Base-by-base conservation (phyloP, 2,797 vertebrate species). In the Adelosebastes latens region DNA sequence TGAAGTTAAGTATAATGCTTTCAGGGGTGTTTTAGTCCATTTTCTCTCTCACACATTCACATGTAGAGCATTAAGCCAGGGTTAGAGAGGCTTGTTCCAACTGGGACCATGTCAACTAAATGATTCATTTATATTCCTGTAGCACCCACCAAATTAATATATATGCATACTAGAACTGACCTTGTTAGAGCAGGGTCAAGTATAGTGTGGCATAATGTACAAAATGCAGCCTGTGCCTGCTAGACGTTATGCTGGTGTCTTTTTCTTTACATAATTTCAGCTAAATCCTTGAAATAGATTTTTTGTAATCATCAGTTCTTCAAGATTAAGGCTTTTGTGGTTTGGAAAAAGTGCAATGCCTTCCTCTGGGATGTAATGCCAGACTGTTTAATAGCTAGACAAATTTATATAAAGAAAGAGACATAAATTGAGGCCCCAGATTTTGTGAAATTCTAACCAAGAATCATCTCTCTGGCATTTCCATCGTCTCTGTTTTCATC, bases 121-220 rank as follows among this genome's bases (percentile, higher is more conserved):
- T 85, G 82, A 84, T 86, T 77, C 58, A 87, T 86, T 85, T 67
- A 75, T 75, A 80, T 83, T 71, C 66, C 66, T 87, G 69, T 55
- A 77, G 75, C 75, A 65, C 73, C 52, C 10, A 63, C 62, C n/a
- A 82, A 83, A 87, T 82, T 70, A 73, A 87, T 84, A 85, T 75
- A 77, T 76, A 81, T 84, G 79, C 75, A 78, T 34, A 64, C 64
- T 46, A 32, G 76, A 71, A 69, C 12, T 81, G 65, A 87, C 70
- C 34, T 31, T 81, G 69, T 84, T 71, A 73, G 34, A 80, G 72
- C 24, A 68, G 36, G 75, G 62, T 77, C 63, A 77, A 80, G 62
- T 74, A 59, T 52, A 81, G 61, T 67, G 73, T 73, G 65, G 72
- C 32, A 77, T 64, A 56, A 73, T 75, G 71, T 75, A 52, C 29